Conservation (phyloP, 37 sponge, comb jelly and placozoan species). For the Agelas oroides region DNA sequence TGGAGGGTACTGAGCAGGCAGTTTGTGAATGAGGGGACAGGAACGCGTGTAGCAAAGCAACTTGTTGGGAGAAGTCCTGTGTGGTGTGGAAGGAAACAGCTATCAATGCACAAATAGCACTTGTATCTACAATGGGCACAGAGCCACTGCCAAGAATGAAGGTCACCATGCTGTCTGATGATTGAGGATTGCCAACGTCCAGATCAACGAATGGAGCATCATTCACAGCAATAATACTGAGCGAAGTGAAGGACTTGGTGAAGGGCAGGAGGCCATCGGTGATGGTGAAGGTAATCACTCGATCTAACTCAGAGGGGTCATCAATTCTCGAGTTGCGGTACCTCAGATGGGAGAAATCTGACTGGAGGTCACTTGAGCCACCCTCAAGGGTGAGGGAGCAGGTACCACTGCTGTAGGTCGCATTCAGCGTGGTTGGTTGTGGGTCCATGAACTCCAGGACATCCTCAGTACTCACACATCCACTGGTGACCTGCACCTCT, state of each 20-base stretch:
- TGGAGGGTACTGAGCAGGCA: no score
- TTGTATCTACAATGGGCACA: conserved; percentile 16
- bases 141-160: conserved; percentile 15
- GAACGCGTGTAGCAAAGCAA: no score
- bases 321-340: conserved; percentile 31
- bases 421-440: background rate
- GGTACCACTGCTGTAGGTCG: background rate
- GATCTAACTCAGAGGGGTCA: conserved; percentile 16
- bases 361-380: background rate
- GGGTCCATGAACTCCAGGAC: background rate
- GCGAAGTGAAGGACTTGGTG: conserved; percentile 6
- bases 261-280: conserved; percentile 10
- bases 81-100: no score
- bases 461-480: conserved; percentile 50
- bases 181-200: conserved; percentile 12
- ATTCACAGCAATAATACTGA: conserved; percentile 52
- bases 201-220: conserved; percentile 72
- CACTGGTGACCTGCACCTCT: background rate
- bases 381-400: conserved; percentile 40
- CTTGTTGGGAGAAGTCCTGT: no score
- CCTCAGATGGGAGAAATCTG: conserved; percentile 28
- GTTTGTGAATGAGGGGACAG: no score
- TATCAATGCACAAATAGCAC: no score
- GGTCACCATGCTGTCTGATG: conserved; percentile 21
- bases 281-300: conserved; percentile 50